Base-by-base conservation (phyloP, 2,797 vertebrate genomes). In the Xyrichtys novacula region DNA sequence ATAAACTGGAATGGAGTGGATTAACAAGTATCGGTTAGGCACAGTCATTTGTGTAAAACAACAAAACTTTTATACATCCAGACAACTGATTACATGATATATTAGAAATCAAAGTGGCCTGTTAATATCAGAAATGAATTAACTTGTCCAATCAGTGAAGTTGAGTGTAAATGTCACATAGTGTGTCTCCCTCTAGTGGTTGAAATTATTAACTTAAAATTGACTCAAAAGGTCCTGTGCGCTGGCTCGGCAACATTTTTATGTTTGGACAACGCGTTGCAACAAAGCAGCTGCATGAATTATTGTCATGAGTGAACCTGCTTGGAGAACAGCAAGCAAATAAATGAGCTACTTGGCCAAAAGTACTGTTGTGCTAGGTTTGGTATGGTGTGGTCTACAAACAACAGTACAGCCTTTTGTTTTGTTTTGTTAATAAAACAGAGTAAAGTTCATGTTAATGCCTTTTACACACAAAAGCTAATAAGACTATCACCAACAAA, bases 161-260 rank as follows among this genome's bases (percentile, higher is more conserved):
- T 39, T 31, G 38, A 6, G n/a, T 7, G 17, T 20, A 20, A 25
- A 66, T 68, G 58, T 57, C 11, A 26, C 14, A 5, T 46, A 34
- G 7, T 65, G 4, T 88, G 85, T 84, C 85, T 66, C 87, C 76
- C 65, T 84, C 85, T 83, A 74, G 73, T 84, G 86, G 79, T 62
- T 2, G 2, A 22, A 43, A 32, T 29, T 40, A 19, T 43, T 3
- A 47, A 23, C 3, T 17, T 11, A 56, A 2, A 54, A 14, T 56
- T 50, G 0, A 50, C 44, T n/a, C 31, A n/a, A 22, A 48, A 63
- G n/a, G 25, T 44, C 31, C 23, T 39, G 28, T 64, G 53, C 16
- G 16, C 0, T 14, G 10, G 57, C 29, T 39, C 23, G 44, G 16
- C 25, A 71, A 38, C 19, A 4, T 43, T 8, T 38, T 52, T 14